Percentiles rank a stretch among this genome's conserved stretches.
Evolutionary conservation across 30 jellyfish, hydroid and myxozoan genomes (phyloP).

Genomic region (Clytia hemisphaerica): DNA sequence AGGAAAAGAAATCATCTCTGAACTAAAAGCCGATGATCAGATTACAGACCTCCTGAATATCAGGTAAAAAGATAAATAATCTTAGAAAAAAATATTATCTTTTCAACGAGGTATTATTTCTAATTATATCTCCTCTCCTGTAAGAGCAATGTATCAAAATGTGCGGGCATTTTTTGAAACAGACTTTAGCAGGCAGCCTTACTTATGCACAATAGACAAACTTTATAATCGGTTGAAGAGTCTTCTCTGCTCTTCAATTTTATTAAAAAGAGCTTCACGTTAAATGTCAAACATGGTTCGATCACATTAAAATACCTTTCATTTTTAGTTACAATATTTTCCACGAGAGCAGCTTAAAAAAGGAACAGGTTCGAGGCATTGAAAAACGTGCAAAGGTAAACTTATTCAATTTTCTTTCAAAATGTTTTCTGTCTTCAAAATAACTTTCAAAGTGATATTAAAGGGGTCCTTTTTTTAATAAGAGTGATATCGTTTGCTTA

Average conservation of each 20-base stretch:
- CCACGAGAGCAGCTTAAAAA: slow-evolving; percentile 57
- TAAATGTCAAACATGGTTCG: too few species aligned
- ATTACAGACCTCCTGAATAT: slow-evolving; percentile 47
- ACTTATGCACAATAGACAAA: too few species aligned
- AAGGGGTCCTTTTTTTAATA: neutral
- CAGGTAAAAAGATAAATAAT: slow-evolving; percentile 34
- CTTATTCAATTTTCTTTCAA: neutral
- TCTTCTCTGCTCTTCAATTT: too few species aligned
- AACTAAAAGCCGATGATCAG: slow-evolving; percentile 50
- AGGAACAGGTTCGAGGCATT: slow-evolving; percentile 48
- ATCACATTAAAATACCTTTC: too few species aligned
- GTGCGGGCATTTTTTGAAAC: neutral
- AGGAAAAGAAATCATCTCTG: slow-evolving; percentile 55
- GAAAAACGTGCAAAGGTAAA: slow-evolving; percentile 61
- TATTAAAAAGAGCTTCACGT: too few species aligned
- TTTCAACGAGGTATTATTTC: too few species aligned
- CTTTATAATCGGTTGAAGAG: too few species aligned
- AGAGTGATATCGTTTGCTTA: too few species aligned
- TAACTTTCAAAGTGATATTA: neutral
- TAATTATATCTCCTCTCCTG: too few species aligned
- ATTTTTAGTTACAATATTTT: slow-evolving; percentile 66
- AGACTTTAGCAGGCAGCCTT: too few species aligned
- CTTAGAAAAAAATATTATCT: neutral
- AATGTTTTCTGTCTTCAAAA: too few species aligned
- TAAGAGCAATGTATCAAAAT: too few species aligned